phyloP scores from a whole-genome alignment of 2,113 vertebrate genomes.

The Coptodon rendalli region DNA sequence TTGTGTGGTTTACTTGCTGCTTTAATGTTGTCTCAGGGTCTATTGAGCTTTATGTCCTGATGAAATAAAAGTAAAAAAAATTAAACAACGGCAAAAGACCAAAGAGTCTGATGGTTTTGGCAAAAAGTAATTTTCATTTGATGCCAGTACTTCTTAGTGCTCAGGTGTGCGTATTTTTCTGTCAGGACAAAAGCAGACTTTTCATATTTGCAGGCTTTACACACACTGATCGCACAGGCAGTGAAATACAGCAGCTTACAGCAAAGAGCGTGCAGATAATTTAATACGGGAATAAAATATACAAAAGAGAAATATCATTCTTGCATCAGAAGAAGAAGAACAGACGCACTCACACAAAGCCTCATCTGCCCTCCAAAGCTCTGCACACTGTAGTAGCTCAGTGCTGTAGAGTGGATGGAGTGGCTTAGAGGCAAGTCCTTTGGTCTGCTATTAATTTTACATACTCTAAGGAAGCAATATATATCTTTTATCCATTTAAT shows the following conservation, averaged over 20 bases:
- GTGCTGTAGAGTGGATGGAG: conserved; percentile 20
- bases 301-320: not conserved
- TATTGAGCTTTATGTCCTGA: not conserved
- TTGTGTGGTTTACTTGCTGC: not conserved
- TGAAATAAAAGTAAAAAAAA: not conserved
- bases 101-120: not conserved
- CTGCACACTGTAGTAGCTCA: not conserved
- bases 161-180: not conserved
- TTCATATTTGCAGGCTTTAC: not conserved
- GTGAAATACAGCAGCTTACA: not conserved
- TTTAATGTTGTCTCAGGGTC: not conserved
- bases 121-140: not conserved
- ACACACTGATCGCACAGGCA: not conserved
- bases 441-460: conserved; percentile 63
- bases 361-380: not conserved
- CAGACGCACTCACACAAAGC: not conserved
- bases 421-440: conserved; percentile 47
- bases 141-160: not conserved
- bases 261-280: not conserved
- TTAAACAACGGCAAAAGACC: not conserved
- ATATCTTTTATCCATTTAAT: conserved; percentile 68
- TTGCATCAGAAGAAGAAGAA: not conserved
- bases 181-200: not conserved
- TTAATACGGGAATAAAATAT: not conserved
- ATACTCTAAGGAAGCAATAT: conserved; percentile 49